Percentiles rank a stretch among this genome's conserved stretches.
Evolutionary conservation across 35 echinoderm and acorn worm genomes (phyloP).

Genomic region (Stichopus chloronotus): DNA sequence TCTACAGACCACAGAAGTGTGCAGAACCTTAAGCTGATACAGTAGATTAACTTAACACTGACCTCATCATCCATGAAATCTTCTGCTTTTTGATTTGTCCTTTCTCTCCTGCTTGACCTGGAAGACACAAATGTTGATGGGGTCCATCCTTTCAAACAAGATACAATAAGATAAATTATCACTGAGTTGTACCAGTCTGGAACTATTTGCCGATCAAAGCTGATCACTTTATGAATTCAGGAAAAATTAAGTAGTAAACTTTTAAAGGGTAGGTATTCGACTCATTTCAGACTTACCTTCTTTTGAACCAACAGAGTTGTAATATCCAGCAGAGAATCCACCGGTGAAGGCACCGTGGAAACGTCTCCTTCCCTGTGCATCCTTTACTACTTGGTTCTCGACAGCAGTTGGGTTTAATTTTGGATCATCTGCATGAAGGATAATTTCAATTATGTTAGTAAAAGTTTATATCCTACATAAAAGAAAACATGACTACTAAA

Average conservation of each 20-base stretch:
- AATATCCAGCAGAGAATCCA: conserved; percentile 98
- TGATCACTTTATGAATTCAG: neutral
- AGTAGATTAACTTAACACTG: conserved; percentile 5
- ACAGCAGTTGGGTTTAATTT: conserved; percentile 75
- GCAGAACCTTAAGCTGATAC: no score
- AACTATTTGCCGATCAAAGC: no score
- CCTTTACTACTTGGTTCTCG: conserved; percentile 86
- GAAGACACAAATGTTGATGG: conserved; percentile 94
- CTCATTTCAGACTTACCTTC: conserved; percentile 69
- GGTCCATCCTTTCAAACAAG: conserved; percentile 75
- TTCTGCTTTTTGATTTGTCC: conserved; percentile 69
- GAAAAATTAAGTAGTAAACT: neutral
- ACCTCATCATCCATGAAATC: conserved; percentile 99
- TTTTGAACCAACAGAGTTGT: conserved; percentile 95
- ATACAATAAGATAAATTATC: neutral
- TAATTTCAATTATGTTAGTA: neutral
- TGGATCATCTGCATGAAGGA: conserved; percentile 72
- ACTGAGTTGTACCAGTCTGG: neutral
- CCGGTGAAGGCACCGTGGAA: conserved; percentile 99
- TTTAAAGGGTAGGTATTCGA: no score
- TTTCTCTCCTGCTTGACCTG: conserved; percentile 49
- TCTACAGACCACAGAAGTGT: no score
- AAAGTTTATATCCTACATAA: neutral
- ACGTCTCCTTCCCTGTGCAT: conserved; percentile 83
- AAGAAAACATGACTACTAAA: neutral